These are phyloP conservation scores for Agrenia bidenticulata DNA, from an alignment of 2,888 invertebrate species.

Conservation along the genomic window DNA sequence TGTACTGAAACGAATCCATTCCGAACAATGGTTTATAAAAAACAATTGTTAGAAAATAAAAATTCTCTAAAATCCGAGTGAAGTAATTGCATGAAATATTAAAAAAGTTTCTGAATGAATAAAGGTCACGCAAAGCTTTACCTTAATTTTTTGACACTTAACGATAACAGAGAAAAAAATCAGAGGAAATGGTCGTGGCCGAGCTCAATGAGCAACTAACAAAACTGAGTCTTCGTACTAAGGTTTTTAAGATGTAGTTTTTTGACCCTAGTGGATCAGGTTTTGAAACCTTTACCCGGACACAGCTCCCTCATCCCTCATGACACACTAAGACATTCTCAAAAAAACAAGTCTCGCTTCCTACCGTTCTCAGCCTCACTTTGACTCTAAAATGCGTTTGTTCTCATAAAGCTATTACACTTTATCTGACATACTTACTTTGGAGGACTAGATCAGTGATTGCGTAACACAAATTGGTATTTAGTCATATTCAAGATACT, in stretches of 20 bases:
- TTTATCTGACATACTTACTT: background rate
- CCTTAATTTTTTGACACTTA: background rate
- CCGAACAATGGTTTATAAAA: constrained; percentile 2
- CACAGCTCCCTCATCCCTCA: constrained; percentile 53
- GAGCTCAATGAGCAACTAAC: constrained; percentile 51
- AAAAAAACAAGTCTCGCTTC: constrained; percentile 3
- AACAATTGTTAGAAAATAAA: too few relatives aligned
- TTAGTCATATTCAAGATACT: too few relatives aligned
- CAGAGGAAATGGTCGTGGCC: constrained; percentile 33
- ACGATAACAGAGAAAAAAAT: background rate
- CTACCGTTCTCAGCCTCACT: background rate
- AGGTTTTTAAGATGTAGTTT: constrained; percentile 54
- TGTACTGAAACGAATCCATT: background rate
- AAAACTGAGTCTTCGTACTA: constrained; percentile 53
- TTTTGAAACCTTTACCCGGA: constrained; percentile 54
- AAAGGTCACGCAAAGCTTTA: too few relatives aligned
- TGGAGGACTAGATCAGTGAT: background rate
- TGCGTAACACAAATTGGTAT: background rate
- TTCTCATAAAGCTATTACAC: background rate
- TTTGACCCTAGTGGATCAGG: constrained; percentile 53
- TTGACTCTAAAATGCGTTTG: constrained; percentile 1
- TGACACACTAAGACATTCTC: constrained; percentile 51
- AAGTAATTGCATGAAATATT: too few relatives aligned
- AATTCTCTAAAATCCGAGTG: too few relatives aligned
- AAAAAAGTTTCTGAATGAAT: too few relatives aligned